These are phyloP conservation scores for Ceyx melanurus DNA, from an alignment of 2,113 vertebrate species.

Conservation along the genomic window DNA sequence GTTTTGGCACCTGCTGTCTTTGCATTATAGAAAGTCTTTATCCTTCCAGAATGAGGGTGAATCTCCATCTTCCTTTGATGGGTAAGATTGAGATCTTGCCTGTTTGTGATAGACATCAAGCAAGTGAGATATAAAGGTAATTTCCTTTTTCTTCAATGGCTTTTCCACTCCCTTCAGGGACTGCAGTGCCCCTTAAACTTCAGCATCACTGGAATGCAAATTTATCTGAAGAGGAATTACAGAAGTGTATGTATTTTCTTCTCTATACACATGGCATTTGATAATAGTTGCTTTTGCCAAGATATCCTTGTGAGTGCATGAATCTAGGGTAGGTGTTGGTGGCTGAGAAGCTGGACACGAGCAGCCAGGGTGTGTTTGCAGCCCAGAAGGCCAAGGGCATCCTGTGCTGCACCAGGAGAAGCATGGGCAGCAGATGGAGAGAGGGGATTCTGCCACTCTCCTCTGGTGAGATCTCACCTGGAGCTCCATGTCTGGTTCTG, in stretches of 20 bases:
- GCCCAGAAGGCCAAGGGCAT: too few relatives aligned
- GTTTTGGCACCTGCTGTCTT: neutral
- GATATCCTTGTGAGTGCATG: neutral
- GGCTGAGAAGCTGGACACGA: too few relatives aligned
- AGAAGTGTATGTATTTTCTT: neutral
- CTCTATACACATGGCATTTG: rapidly evolving
- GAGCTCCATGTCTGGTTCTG: too few relatives aligned
- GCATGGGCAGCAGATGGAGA: too few relatives aligned
- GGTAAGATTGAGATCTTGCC: neutral
- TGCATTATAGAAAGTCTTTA: neutral
- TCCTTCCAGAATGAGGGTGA: neutral
- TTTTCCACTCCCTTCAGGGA: neutral
- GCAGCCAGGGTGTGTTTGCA: too few relatives aligned
- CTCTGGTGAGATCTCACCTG: too few relatives aligned
- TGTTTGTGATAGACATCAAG: neutral
- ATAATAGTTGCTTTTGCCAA: neutral
- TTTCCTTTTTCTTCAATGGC: neutral
- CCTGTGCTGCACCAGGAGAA: too few relatives aligned
- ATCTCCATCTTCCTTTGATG: neutral
- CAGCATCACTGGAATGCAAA: neutral
- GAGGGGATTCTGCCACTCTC: too few relatives aligned
- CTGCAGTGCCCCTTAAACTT: neutral
- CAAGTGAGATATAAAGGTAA: neutral
- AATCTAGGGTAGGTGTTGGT: neutral
- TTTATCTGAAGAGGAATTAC: neutral